Percentiles rank a stretch among this genome's conserved stretches.
These are phyloP conservation scores for Lordiphosa fenestrarum DNA, from an alignment of 2,888 invertebrate genomes.

Conservation along the genomic window DNA sequence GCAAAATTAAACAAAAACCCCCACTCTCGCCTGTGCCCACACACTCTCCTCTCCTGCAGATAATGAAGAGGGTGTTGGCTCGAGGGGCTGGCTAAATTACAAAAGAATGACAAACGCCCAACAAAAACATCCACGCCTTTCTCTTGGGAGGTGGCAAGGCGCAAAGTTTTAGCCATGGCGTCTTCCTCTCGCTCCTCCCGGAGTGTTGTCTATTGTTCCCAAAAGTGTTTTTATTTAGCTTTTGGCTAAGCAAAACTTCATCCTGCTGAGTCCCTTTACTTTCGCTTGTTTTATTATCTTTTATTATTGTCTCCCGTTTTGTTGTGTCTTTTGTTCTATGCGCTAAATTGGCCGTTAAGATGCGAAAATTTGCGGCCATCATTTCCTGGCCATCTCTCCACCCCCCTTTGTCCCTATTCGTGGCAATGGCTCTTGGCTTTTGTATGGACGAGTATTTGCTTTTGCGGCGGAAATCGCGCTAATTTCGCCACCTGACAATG, in stretches of 20 bases:
- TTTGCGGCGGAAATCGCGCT: constrained; percentile 63
- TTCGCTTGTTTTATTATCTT: constrained; percentile 71
- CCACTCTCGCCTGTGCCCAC: neutral
- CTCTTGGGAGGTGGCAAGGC: constrained; percentile 41
- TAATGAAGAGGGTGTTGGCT: constrained; percentile 11
- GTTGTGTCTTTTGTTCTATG: constrained; percentile 36
- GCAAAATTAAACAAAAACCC: constrained; percentile 58
- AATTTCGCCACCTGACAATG: constrained; percentile 61
- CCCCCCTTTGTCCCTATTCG: constrained; percentile 7
- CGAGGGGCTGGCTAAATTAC: constrained; percentile 57
- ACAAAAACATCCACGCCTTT: constrained; percentile 14
- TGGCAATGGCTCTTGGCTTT: constrained; percentile 13
- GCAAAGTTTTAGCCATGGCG: constrained; percentile 41
- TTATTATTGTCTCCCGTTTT: constrained; percentile 56
- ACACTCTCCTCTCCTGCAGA: neutral
- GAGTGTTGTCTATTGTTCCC: constrained; percentile 65
- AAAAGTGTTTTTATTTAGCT: constrained; percentile 69
- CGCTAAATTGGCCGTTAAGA: constrained; percentile 75
- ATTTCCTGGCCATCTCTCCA: constrained; percentile 21
- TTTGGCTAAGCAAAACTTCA: constrained; percentile 12
- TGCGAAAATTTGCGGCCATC: constrained; percentile 61
- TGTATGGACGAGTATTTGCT: constrained; percentile 8
- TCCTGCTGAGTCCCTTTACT: constrained; percentile 27
- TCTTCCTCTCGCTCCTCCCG: neutral
- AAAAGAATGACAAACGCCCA: constrained; percentile 66